These are phyloP conservation scores for Phyto melanocephala DNA, from an alignment of 2,888 invertebrate species.

Conservation along the genomic window DNA sequence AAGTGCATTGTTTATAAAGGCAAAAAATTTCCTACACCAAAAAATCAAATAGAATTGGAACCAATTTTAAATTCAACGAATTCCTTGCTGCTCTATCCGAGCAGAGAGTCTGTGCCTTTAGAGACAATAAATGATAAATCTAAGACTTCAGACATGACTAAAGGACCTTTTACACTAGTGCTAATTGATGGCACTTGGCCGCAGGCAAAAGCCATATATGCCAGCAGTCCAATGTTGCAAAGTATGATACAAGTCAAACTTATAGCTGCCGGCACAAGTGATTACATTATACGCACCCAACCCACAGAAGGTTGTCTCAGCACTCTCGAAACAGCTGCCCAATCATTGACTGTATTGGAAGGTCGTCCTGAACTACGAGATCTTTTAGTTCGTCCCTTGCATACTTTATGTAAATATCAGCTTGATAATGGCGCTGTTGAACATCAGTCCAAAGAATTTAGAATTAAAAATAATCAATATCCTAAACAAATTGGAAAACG, in stretches of 20 bases:
- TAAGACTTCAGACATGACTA: slow-evolving; percentile 31
- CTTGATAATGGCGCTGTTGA: slow-evolving; percentile 94
- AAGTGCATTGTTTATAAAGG: slow-evolving; percentile 86
- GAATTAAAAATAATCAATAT: slow-evolving; percentile 88
- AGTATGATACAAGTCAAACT: slow-evolving; percentile 90
- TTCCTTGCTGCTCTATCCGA: slow-evolving; percentile 90
- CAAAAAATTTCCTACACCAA: slow-evolving; percentile 88
- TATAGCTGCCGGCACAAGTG: slow-evolving; percentile 85
- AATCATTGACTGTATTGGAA: slow-evolving; percentile 86
- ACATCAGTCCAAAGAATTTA: slow-evolving; percentile 94
- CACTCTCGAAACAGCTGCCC: slow-evolving; percentile 82
- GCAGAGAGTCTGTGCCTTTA: slow-evolving; percentile 86
- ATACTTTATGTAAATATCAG: slow-evolving; percentile 91
- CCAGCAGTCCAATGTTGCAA: slow-evolving; percentile 88
- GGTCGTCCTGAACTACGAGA: slow-evolving; percentile 82
- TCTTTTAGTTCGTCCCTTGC: slow-evolving; percentile 87
- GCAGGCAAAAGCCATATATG: slow-evolving; percentile 94
- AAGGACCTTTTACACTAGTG: slow-evolving; percentile 85
- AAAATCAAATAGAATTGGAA: slow-evolving; percentile 80
- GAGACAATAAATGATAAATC: slow-evolving; percentile 78
- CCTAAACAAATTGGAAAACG: slow-evolving; percentile 89
- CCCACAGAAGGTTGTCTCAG: slow-evolving; percentile 95
- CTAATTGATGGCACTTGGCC: slow-evolving; percentile 97
- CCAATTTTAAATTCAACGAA: slow-evolving; percentile 82
- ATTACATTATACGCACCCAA: slow-evolving; percentile 95